Evolutionary conservation across 2,113 vertebrate genomes (phyloP), one percentile per base, ranked within the genome.

Genomic region (Toxotes jaculatrix): DNA sequence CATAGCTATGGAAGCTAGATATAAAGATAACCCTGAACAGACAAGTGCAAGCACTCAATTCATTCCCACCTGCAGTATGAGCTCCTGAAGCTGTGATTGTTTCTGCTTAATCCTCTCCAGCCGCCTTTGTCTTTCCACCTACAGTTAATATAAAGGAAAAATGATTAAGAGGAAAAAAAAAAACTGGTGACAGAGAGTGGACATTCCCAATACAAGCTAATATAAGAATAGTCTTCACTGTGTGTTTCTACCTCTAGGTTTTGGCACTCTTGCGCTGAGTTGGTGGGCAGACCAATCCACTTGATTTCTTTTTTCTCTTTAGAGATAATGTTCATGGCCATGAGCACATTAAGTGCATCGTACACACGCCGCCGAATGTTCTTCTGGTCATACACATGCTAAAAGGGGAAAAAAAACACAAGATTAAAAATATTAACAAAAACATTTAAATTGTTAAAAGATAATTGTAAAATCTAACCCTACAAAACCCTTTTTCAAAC

Each of bases 251-350:
- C 98, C 97, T 99, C 98, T 62, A 99, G 93, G 89, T 98, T 99
- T 94, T 99, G 98, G 93, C 98, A 99, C 93, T 99, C 98, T 95
- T 99, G 98, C 81, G 98, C 98, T 0, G 98, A 99, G 95, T 99
- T 99, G 87, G 98, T 99, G 88, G 98, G 98, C 82, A 99, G 95
- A 56, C 98, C 98, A 17, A 99, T 99, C 98, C 98, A 99, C 80
- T 96, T 98, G 86, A 99, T 99, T 95, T 99, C 98, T 73, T 99
- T 99, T 89, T 99, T 99, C 94, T 99, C 98, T 94, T 99, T 99
- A 42, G 98, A 99, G 93, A 99, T 99, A 90, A 99, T 99, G 92
- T 99, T 99, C 98, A 99, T 99, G 89, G 98, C 98, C 98, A 99
- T 99, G 65, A 99, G 96, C 87, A 99, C 98, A 40, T 99, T 99